Percentiles rank a stretch among this genome's conserved stretches.
phyloP scores from a whole-genome alignment of 2,888 invertebrate genomes.

The Automeris io region DNA sequence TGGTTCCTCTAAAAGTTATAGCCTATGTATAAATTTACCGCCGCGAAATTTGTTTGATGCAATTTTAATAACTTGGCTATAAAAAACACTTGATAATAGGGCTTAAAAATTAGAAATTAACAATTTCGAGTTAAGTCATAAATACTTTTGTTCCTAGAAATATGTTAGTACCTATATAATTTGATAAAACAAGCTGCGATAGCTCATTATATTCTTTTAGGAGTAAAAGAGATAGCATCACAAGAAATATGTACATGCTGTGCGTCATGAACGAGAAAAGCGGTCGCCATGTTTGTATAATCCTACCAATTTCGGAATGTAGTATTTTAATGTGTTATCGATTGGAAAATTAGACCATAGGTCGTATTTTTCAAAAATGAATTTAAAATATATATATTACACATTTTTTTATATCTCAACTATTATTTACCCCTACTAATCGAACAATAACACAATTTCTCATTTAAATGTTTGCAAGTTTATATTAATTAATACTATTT shows the following conservation, averaged over 20 bases:
- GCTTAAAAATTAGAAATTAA: no score
- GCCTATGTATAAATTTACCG: no score
- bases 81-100: no score
- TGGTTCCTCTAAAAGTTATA: no score
- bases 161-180: background rate
- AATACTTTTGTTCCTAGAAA: slow-evolving; percentile 5
- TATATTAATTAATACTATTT: no score
- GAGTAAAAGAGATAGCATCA: slow-evolving; percentile 4
- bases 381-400: slow-evolving; percentile 8
- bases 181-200: background rate
- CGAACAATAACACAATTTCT: slow-evolving; percentile 1
- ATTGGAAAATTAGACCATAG: slow-evolving; percentile 7
- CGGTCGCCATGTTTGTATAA: slow-evolving; percentile 50
- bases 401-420: slow-evolving; percentile 4
- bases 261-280: slow-evolving; percentile 17
- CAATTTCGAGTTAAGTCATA: no score
- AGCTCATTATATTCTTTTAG: background rate
- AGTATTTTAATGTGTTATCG: slow-evolving; percentile 14
- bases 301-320: slow-evolving; percentile 39
- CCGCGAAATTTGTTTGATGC: no score
- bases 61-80: no score
- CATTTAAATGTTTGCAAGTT: background rate
- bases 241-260: slow-evolving; percentile 16
- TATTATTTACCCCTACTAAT: background rate
- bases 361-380: no score